These are phyloP conservation scores for Onthophagus taurus DNA, from an alignment of 1,140 invertebrate species.

Conservation along the genomic window DNA sequence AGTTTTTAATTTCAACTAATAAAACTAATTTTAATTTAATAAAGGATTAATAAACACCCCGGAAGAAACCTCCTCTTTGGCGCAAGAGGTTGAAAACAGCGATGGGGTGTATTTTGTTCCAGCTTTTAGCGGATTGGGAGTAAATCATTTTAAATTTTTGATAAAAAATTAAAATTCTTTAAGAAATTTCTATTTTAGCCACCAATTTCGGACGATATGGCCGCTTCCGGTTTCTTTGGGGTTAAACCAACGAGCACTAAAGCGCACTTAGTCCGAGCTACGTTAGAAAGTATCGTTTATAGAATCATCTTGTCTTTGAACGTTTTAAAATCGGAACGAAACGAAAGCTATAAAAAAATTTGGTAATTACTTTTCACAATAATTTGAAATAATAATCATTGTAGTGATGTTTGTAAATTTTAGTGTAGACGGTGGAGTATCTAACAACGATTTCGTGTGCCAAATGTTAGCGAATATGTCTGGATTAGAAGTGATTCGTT, in stretches of 20 bases:
- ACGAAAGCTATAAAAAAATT: slow-evolving; percentile 33
- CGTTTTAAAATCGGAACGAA: slow-evolving; percentile 56
- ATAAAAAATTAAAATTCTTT: no score
- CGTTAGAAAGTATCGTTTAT: slow-evolving; percentile 84
- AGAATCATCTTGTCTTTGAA: slow-evolving; percentile 67
- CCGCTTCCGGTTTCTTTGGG: slow-evolving; percentile 76
- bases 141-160: slow-evolving; percentile 41
- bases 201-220: slow-evolving; percentile 76
- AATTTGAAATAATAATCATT: neutral
- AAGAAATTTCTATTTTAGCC: slow-evolving; percentile 49
- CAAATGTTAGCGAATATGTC: slow-evolving; percentile 79
- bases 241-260: slow-evolving; percentile 68
- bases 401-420: slow-evolving; percentile 18
- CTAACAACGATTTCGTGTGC: slow-evolving; percentile 81
- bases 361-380: slow-evolving; percentile 7
- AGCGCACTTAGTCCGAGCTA: slow-evolving; percentile 68
- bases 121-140: slow-evolving; percentile 83
- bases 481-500: slow-evolving; percentile 60
- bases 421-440: slow-evolving; percentile 90
- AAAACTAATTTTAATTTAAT: slow-evolving; percentile 15
- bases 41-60: slow-evolving; percentile 65
- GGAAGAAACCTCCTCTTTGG: slow-evolving; percentile 58
- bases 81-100: slow-evolving; percentile 59
- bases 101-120: slow-evolving; percentile 85
- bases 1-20: slow-evolving; percentile 4